Evolutionary conservation across 2,888 invertebrate species (phyloP).

Genomic region (Sarcophaga caerulescens): DNA sequence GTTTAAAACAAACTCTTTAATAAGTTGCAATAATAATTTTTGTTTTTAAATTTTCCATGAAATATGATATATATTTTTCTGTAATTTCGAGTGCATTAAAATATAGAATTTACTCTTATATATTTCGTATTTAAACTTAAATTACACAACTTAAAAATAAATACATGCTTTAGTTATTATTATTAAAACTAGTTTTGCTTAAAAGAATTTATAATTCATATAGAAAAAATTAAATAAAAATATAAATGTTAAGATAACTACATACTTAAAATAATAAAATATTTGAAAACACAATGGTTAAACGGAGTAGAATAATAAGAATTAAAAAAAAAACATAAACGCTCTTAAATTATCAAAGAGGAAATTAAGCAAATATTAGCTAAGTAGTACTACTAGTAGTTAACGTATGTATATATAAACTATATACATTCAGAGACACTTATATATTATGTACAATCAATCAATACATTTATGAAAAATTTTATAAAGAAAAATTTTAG

Average conservation of each 20-base stretch:
- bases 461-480: conserved; percentile 19
- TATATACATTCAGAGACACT: conserved; percentile 31
- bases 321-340: neutral
- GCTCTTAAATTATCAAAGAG: neutral
- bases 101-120: conserved; percentile 36
- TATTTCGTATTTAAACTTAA: conserved; percentile 32
- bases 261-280: neutral
- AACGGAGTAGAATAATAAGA: neutral
- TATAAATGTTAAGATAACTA: neutral
- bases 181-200: neutral
- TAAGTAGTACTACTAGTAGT: conserved; percentile 32
- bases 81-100: conserved; percentile 62
- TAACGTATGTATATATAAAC: conserved; percentile 22
- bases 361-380: conserved; percentile 18
- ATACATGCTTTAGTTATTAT: conserved; percentile 16
- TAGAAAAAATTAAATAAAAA: conserved; percentile 28
- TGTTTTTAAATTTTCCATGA: conserved; percentile 60
- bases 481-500: conserved; percentile 8
- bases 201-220: conserved; percentile 50
- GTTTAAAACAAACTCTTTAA: too few relatives aligned
- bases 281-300: conserved; percentile 5
- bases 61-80: conserved; percentile 60
- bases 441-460: neutral
- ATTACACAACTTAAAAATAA: conserved; percentile 24
- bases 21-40: neutral